These are phyloP conservation scores for Ia io DNA, from an alignment of 2,113 vertebrate species.

Conservation along the genomic window DNA sequence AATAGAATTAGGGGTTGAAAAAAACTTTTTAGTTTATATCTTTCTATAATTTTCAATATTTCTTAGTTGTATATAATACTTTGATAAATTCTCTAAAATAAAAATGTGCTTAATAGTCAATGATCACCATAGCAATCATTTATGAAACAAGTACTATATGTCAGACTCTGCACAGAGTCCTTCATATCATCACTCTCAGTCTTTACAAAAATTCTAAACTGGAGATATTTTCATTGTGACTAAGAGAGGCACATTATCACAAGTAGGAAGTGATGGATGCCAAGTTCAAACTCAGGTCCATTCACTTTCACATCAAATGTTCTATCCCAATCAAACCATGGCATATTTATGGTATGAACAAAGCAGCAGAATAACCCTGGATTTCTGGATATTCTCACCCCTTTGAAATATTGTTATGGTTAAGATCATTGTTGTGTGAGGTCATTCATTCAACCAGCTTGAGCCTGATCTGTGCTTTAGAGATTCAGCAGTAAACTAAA, in stretches of 20 bases:
- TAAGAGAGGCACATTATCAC: background rate
- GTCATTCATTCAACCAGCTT: background rate
- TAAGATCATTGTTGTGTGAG: background rate
- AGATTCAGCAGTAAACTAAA: background rate
- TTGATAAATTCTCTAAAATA: background rate
- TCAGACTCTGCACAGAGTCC: background rate
- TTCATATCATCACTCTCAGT: background rate
- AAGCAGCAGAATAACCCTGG: background rate
- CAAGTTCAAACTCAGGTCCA: background rate
- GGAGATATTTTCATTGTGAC: background rate
- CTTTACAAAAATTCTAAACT: background rate
- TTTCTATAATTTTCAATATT: conserved; percentile 20
- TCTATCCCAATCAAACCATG: background rate
- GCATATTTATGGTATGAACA: background rate
- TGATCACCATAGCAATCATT: background rate
- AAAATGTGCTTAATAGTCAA: background rate
- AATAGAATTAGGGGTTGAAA: background rate
- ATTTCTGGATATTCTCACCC: background rate
- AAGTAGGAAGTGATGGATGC: background rate
- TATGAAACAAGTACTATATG: background rate
- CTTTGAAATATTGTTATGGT: background rate
- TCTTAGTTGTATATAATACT: background rate
- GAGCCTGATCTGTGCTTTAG: background rate
- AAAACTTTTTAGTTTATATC: background rate
- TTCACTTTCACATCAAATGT: background rate